Percentiles rank a stretch among this genome's conserved stretches.
Conservation (phyloP, 2,797 vertebrate genomes). For the Siniperca scherzeri region DNA sequence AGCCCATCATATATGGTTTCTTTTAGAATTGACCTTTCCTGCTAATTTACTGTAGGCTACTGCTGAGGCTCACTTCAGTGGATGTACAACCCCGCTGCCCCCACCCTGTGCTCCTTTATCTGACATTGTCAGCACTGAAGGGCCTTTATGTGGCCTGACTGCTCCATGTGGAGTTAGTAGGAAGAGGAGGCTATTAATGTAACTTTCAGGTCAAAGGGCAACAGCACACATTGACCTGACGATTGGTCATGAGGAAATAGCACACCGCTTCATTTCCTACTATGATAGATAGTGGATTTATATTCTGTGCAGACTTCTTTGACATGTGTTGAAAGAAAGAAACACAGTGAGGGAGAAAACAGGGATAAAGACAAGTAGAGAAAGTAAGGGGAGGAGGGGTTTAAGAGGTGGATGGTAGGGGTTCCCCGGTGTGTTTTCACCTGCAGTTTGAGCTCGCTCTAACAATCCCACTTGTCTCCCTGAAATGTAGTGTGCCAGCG, state of each 20-base stretch:
- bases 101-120: slow-evolving; percentile 24
- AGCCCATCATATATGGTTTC: slow-evolving; percentile 44
- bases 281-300: slow-evolving; percentile 37
- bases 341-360: not conserved
- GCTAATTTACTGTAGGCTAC: slow-evolving; percentile 44
- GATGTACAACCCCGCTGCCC: slow-evolving; percentile 4
- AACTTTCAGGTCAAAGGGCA: slow-evolving; percentile 45
- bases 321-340: slow-evolving; percentile 31
- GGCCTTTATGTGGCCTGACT: slow-evolving; percentile 53
- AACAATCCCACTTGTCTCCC: slow-evolving; percentile 40
- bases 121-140: slow-evolving; percentile 54
- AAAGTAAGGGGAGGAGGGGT: not conserved
- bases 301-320: slow-evolving; percentile 14
- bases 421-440: slow-evolving; percentile 47
- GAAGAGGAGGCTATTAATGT: slow-evolving; percentile 52
- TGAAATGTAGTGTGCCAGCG: slow-evolving; percentile 37
- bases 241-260: slow-evolving; percentile 54
- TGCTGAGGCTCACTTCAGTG: slow-evolving; percentile 39
- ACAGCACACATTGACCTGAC: slow-evolving; percentile 39
- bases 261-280: slow-evolving; percentile 28
- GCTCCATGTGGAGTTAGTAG: slow-evolving; percentile 48
- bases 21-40: slow-evolving; percentile 64
- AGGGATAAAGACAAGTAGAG: not conserved
- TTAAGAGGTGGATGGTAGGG: not conserved
- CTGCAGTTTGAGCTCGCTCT: slow-evolving; percentile 42